A percentile compares a stretch with the other conserved stretches of the same genome.
These are phyloP conservation scores for Ophthalmolycus amberensis DNA, from an alignment of 2,113 vertebrate genomes.

Conservation along the genomic window DNA sequence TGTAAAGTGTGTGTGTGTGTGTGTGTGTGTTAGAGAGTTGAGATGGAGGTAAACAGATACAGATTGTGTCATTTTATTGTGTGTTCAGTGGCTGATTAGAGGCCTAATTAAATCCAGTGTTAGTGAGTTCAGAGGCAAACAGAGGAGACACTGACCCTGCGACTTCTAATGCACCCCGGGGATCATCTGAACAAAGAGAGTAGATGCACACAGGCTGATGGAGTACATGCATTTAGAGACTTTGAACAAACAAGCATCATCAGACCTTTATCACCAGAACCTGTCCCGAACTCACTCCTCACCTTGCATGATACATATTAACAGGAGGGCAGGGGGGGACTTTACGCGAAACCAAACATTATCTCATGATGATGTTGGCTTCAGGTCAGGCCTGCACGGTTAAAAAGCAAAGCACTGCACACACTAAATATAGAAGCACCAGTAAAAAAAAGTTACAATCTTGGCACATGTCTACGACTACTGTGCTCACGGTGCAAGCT, in stretches of 20 bases:
- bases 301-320: slow-evolving; percentile 63
- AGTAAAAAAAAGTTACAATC: not conserved
- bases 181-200: slow-evolving; percentile 77
- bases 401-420: slow-evolving; percentile 6
- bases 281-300: slow-evolving; percentile 73
- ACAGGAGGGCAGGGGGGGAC: slow-evolving; percentile 37
- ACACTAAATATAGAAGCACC: not conserved
- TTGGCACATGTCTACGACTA: not conserved
- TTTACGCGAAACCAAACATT: slow-evolving; percentile 56
- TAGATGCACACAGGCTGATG: slow-evolving; percentile 66
- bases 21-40: slow-evolving; percentile 53
- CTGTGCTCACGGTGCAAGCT: not conserved
- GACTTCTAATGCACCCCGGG: slow-evolving; percentile 68
- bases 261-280: slow-evolving; percentile 69
- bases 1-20: slow-evolving; percentile 55
- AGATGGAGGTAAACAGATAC: slow-evolving; percentile 79
- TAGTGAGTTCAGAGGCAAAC: slow-evolving; percentile 76
- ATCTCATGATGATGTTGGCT: slow-evolving; percentile 30
- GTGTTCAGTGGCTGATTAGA: slow-evolving; percentile 84
- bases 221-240: slow-evolving; percentile 72
- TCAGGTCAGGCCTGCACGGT: slow-evolving; percentile 21
- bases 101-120: slow-evolving; percentile 82
- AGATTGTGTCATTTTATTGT: slow-evolving; percentile 82
- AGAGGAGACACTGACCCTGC: slow-evolving; percentile 80
- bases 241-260: slow-evolving; percentile 78